These are phyloP conservation scores for Anabas testudineus DNA, from an alignment of 2,797 vertebrate species.

Conservation along the genomic window DNA sequence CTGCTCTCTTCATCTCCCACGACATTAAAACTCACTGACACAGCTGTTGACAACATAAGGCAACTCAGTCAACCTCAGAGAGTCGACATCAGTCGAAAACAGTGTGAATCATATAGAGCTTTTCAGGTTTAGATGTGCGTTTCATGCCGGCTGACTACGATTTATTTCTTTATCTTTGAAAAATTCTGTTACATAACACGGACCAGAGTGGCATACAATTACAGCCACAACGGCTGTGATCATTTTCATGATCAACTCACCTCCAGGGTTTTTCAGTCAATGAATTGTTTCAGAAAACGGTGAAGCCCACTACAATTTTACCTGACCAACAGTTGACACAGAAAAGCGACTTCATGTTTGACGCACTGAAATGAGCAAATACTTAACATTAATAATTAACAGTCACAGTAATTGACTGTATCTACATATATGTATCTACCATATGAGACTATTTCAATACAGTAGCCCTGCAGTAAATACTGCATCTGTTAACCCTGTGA, in stretches of 20 bases:
- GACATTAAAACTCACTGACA: conserved; percentile 41
- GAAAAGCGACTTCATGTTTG: background rate
- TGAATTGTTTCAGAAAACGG: too few species aligned
- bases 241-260: background rate
- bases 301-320: too few species aligned
- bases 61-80: conserved; percentile 19
- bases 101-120: background rate
- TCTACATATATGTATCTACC: too few species aligned
- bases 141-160: conserved; percentile 23
- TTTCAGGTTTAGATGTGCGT: background rate
- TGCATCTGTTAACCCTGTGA: too few species aligned
- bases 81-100: conserved; percentile 12
- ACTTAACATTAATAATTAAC: too few species aligned
- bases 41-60: conserved; percentile 33
- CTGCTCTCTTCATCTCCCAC: conserved; percentile 45
- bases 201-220: conserved; percentile 19
- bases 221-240: background rate
- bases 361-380: too few species aligned
- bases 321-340: background rate
- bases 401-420: too few species aligned
- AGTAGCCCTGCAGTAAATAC: too few species aligned
- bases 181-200: conserved; percentile 34
- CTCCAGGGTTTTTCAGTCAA: background rate
- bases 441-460: too few species aligned
- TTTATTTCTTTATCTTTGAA: conserved; percentile 18